Evolutionary conservation across 2,888 invertebrate genomes (phyloP).

Genomic region (Chrysolina americana): DNA sequence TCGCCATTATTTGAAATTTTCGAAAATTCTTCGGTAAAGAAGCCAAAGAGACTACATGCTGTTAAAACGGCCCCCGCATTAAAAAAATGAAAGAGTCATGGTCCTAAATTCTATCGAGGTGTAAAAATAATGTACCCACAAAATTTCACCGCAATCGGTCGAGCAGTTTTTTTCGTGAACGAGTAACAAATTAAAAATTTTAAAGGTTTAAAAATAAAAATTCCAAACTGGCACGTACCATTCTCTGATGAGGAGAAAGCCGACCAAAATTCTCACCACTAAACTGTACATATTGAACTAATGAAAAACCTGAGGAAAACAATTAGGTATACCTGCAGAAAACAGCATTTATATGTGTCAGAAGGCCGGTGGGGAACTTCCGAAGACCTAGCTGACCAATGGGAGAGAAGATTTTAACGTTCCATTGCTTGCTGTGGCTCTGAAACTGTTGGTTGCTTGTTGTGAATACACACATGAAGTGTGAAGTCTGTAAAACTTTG

Average conservation of each 20-base stretch:
- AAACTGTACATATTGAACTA: background rate
- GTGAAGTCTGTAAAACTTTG: background rate
- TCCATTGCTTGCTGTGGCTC: background rate
- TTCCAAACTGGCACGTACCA: background rate
- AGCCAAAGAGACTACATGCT: too few relatives aligned
- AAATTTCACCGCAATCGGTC: too few relatives aligned
- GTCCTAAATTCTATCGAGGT: too few relatives aligned
- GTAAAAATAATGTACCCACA: too few relatives aligned
- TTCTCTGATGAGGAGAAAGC: background rate
- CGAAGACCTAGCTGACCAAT: background rate
- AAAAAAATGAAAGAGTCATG: too few relatives aligned
- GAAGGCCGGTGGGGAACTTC: background rate
- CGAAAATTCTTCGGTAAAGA: too few relatives aligned
- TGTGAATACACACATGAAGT: background rate
- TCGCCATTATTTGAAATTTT: too few relatives aligned
- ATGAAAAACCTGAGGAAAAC: background rate
- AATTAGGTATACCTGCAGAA: background rate
- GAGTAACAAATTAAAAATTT: background rate
- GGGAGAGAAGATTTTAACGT: background rate
- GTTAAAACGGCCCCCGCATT: too few relatives aligned
- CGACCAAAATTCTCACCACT: background rate
- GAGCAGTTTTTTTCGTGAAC: too few relatives aligned
- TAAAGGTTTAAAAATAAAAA: background rate
- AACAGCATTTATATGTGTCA: background rate
- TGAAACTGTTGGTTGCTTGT: background rate